phyloP scores from a whole-genome alignment of 2,888 invertebrate genomes.

The Temnothorax ravouxi region DNA sequence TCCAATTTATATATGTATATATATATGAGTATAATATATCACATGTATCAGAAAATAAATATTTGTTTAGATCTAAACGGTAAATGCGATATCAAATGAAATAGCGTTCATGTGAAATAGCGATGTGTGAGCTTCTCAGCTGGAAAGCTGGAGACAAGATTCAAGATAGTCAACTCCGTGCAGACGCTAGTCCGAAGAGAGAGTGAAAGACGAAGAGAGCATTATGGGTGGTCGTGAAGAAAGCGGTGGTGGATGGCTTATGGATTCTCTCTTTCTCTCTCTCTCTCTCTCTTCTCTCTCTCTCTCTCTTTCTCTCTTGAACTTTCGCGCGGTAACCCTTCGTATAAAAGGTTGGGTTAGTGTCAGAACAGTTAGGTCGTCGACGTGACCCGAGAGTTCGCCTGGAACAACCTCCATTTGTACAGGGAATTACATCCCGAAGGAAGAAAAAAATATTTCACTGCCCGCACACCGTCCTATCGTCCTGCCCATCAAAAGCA shows the following conservation, averaged over 20 bases:
- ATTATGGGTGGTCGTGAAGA: slow-evolving; percentile 48
- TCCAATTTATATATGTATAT: slow-evolving; percentile 24
- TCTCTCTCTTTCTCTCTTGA: slow-evolving; percentile 64
- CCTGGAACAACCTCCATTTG: slow-evolving; percentile 81
- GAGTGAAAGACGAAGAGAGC: slow-evolving; percentile 59
- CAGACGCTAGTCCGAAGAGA: slow-evolving; percentile 46
- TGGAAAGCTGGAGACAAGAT: slow-evolving; percentile 54
- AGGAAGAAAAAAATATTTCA: slow-evolving; percentile 65
- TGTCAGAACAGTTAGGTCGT: slow-evolving; percentile 82
- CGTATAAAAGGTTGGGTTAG: slow-evolving; percentile 79
- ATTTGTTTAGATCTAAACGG: slow-evolving; percentile 59
- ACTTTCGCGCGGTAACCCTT: slow-evolving; percentile 81
- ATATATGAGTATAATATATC: neutral
- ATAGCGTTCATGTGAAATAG: slow-evolving; percentile 45
- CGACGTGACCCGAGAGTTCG: slow-evolving; percentile 82
- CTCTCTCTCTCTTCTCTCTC: neutral
- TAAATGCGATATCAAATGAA: slow-evolving; percentile 64
- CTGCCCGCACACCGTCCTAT: slow-evolving; percentile 11
- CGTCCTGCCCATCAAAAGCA: slow-evolving; percentile 13
- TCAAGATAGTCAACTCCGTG: slow-evolving; percentile 53
- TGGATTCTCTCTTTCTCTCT: slow-evolving; percentile 67
- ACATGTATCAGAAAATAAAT: slow-evolving; percentile 18
- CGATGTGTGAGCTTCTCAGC: slow-evolving; percentile 55
- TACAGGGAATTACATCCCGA: slow-evolving; percentile 80
- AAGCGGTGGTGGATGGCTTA: slow-evolving; percentile 67